Evolutionary conservation across 2,888 invertebrate genomes (phyloP).

Genomic region (Lithophane ornitopus): DNA sequence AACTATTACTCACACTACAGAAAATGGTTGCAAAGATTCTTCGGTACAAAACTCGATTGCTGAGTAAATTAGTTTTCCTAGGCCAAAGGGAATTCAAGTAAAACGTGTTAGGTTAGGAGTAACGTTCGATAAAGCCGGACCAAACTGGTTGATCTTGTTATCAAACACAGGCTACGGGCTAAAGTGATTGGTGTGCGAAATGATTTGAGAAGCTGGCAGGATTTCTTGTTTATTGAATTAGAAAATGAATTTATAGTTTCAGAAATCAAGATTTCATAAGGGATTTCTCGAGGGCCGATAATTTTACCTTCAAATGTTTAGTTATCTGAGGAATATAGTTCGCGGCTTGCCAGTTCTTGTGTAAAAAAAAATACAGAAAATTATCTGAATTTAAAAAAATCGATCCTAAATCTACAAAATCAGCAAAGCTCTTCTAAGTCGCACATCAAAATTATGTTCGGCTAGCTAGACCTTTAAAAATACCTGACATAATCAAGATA

Average conservation of each 20-base stretch:
- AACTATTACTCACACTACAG: background rate
- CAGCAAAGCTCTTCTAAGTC: background rate
- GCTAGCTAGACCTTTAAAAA: background rate
- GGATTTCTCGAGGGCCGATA: background rate
- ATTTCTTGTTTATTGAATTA: constrained; percentile 27
- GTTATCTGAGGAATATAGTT: background rate
- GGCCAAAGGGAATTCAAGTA: constrained; percentile 26
- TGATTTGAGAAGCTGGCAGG: constrained; percentile 10
- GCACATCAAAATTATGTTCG: background rate
- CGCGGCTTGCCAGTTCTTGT: too few relatives aligned
- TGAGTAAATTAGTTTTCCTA: constrained; percentile 35
- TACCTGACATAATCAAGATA: background rate
- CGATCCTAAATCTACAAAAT: background rate
- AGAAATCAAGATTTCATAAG: background rate
- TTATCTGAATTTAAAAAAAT: background rate
- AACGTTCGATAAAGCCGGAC: constrained; percentile 1
- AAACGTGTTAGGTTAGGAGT: constrained; percentile 28
- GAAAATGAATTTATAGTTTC: constrained; percentile 1
- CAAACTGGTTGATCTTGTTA: constrained; percentile 57
- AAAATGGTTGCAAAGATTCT: constrained; percentile 31
- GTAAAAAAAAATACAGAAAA: background rate
- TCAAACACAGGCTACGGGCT: constrained; percentile 33
- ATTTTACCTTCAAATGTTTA: background rate
- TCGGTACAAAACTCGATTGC: constrained; percentile 23
- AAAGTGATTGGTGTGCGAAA: constrained; percentile 32